Conservation (phyloP, 2,888 invertebrate genomes). For the Drosophila prostipennis region DNA sequence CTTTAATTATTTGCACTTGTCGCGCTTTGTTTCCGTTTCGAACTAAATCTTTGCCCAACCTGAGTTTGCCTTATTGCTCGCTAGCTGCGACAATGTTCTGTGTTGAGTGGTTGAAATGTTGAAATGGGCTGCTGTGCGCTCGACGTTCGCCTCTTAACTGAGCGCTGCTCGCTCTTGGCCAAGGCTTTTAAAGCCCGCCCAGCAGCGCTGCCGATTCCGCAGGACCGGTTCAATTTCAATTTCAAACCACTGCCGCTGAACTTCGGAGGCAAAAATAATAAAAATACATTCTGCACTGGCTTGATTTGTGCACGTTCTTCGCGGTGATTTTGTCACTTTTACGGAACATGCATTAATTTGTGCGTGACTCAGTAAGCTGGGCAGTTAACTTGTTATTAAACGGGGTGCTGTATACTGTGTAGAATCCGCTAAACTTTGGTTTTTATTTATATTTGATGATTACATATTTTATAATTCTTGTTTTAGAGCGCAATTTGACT, state of each 20-base stretch:
- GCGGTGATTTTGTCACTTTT: slow-evolving; percentile 20
- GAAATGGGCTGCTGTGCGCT: slow-evolving; percentile 42
- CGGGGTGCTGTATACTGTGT: too few species aligned
- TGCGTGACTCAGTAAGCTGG: slow-evolving; percentile 11
- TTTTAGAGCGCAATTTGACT: too few species aligned
- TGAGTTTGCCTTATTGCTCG: slow-evolving; percentile 11
- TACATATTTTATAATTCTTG: too few species aligned
- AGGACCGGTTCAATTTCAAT: slow-evolving; percentile 72
- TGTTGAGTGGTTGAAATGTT: slow-evolving; percentile 4
- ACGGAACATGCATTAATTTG: slow-evolving; percentile 7
- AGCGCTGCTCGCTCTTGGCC: slow-evolving; percentile 62
- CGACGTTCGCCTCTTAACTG: slow-evolving; percentile 61
- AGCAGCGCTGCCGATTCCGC: slow-evolving; percentile 31
- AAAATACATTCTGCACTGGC: slow-evolving; percentile 22
- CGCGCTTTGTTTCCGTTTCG: slow-evolving; percentile 44
- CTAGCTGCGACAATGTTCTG: neutral
- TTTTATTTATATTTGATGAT: too few species aligned
- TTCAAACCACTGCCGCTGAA: slow-evolving; percentile 14
- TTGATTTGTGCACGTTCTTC: slow-evolving; percentile 32
- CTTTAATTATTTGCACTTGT: slow-evolving; percentile 75
- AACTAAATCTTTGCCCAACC: slow-evolving; percentile 36
- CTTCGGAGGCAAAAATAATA: slow-evolving; percentile 7
- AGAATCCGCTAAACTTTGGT: too few species aligned
- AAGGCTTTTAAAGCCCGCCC: slow-evolving; percentile 67
- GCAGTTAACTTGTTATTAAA: neutral